Conservation (phyloP, 2,113 vertebrate genomes). For the Carollia perspicillata region DNA sequence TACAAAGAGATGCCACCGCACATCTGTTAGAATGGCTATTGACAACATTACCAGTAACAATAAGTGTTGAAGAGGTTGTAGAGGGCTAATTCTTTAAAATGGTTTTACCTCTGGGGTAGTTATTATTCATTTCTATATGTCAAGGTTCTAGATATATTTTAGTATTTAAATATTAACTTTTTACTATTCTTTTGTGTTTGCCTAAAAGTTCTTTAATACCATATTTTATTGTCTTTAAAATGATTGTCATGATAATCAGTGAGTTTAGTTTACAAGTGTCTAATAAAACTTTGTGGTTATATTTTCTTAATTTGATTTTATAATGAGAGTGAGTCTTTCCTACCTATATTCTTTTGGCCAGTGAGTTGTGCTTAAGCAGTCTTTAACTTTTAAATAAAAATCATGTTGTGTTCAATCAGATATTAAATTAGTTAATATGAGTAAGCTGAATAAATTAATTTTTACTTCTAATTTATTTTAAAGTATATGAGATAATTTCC, state of each 20-base stretch:
- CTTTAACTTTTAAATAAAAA: not conserved
- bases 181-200: not conserved
- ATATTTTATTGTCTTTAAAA: not conserved
- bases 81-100: not conserved
- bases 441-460: not conserved
- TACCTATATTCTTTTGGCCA: not conserved
- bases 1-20: not conserved
- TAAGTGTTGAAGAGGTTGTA: not conserved
- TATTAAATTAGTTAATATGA: not conserved
- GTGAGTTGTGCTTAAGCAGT: not conserved
- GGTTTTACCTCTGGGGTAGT: not conserved
- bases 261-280: not conserved
- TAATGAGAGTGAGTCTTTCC: not conserved
- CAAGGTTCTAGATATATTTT: slow-evolving; percentile 6
- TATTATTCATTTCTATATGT: not conserved
- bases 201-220: not conserved
- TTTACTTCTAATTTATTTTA: not conserved
- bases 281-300: not conserved
- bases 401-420: not conserved
- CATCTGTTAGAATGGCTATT: not conserved
- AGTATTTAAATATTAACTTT: not conserved
- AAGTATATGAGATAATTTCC: not conserved
- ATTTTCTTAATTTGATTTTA: not conserved
- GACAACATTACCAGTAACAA: not conserved
- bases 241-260: not conserved